Conservation (phyloP, 1,140 invertebrate species). For the Anastrepha obliqua region DNA sequence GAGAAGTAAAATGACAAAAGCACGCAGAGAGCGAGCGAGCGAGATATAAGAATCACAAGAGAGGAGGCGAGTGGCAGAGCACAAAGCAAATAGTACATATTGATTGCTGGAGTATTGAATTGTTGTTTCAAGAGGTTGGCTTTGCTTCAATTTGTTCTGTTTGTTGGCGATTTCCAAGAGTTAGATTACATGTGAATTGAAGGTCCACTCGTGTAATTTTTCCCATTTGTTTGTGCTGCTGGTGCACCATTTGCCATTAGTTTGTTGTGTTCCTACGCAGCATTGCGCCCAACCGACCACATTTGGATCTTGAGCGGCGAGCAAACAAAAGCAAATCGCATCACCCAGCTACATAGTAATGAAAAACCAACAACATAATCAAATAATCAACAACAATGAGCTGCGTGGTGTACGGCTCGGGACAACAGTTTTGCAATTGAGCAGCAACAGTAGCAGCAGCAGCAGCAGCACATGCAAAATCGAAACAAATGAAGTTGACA, state of each 20-base stretch:
- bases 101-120: neutral
- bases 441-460: neutral
- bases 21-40: neutral
- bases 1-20: neutral
- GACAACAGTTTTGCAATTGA: neutral
- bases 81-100: neutral
- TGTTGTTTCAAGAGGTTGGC: neutral
- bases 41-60: neutral
- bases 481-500: neutral
- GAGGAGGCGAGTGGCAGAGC: too few species aligned
- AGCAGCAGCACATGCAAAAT: neutral
- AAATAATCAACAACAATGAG: slow-evolving; percentile 20
- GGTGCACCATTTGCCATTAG: slow-evolving; percentile 16
- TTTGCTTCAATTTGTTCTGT: neutral
- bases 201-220: neutral
- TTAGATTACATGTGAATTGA: slow-evolving; percentile 40
- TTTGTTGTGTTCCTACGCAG: slow-evolving; percentile 29
- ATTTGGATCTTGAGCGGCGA: neutral
- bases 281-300: neutral
- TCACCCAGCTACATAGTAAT: slow-evolving; percentile 6
- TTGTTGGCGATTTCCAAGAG: slow-evolving; percentile 14
- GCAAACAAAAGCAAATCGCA: slow-evolving; percentile 31
- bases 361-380: slow-evolving; percentile 9
- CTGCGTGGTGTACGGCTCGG: neutral
- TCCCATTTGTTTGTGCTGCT: neutral